These are phyloP conservation scores for Sympetrum striolatum DNA, from an alignment of 2,888 invertebrate species.

Conservation along the genomic window DNA sequence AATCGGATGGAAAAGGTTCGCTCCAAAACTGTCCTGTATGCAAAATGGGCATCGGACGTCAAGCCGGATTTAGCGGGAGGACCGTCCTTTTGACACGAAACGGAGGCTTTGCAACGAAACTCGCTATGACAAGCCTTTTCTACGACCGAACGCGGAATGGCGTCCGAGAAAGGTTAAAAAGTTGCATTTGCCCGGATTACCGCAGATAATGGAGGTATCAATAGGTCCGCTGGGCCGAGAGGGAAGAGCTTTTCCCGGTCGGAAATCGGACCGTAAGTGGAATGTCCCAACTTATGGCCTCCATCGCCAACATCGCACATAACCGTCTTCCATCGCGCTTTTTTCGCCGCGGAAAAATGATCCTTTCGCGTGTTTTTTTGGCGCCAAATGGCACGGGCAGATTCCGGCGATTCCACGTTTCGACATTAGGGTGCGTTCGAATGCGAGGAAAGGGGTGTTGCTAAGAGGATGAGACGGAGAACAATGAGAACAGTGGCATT, in stretches of 20 bases:
- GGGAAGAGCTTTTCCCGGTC: neutral
- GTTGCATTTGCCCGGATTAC: neutral
- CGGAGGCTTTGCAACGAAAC: neutral
- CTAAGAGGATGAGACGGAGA: neutral
- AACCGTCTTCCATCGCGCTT: neutral
- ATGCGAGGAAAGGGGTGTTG: neutral
- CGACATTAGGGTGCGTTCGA: neutral
- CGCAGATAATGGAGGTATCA: neutral
- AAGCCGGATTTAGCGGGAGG: neutral
- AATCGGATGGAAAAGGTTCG: neutral
- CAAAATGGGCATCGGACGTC: neutral
- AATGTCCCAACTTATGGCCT: neutral
- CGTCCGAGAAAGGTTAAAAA: neutral
- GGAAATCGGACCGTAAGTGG: neutral
- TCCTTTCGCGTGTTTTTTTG: neutral
- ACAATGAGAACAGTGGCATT: neutral
- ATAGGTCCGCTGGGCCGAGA: neutral
- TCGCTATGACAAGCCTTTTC: neutral
- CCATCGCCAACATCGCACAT: neutral
- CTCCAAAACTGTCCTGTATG: neutral
- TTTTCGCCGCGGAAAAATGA: neutral
- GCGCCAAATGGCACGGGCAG: neutral
- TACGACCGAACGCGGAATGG: neutral
- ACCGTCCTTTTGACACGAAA: neutral
- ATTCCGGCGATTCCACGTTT: neutral